phyloP scores from a whole-genome alignment of 2,113 vertebrate species.

The Oreotrochilus melanogaster region DNA sequence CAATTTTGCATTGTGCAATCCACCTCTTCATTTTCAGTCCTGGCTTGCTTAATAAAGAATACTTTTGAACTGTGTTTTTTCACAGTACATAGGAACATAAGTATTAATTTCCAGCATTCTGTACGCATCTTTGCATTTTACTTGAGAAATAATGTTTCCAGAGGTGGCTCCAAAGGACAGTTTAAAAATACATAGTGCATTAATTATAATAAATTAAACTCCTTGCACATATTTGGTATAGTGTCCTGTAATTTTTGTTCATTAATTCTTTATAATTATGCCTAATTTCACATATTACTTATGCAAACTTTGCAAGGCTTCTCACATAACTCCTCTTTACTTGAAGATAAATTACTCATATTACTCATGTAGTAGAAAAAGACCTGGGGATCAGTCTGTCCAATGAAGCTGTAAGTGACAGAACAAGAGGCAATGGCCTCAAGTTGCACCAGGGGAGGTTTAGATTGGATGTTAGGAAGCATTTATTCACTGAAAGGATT shows the following conservation, averaged over 20 bases:
- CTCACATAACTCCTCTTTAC: background rate
- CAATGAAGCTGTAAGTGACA: too few relatives aligned
- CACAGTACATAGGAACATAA: background rate
- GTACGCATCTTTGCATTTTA: background rate
- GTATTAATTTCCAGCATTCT: background rate
- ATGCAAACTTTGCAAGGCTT: background rate
- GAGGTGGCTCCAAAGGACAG: background rate
- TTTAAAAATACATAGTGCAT: background rate
- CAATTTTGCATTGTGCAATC: background rate
- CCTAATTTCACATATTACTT: background rate
- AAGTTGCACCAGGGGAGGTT: too few relatives aligned
- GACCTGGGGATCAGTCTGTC: too few relatives aligned
- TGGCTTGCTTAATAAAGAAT: background rate
- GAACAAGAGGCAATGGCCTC: too few relatives aligned
- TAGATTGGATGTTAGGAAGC: too few relatives aligned
- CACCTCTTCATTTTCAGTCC: background rate
- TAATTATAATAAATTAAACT: background rate
- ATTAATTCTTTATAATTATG: background rate
- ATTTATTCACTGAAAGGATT: too few relatives aligned
- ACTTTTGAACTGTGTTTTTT: background rate
- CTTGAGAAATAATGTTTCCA: slow-evolving; percentile 19
- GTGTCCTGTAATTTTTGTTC: background rate
- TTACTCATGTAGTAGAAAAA: background rate
- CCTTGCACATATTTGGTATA: background rate
- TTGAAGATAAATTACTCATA: background rate